Percentiles rank a stretch among this genome's conserved stretches.
These are phyloP conservation scores for Phyllostomus hastatus DNA, from an alignment of 2,113 vertebrate genomes.

Conservation along the genomic window DNA sequence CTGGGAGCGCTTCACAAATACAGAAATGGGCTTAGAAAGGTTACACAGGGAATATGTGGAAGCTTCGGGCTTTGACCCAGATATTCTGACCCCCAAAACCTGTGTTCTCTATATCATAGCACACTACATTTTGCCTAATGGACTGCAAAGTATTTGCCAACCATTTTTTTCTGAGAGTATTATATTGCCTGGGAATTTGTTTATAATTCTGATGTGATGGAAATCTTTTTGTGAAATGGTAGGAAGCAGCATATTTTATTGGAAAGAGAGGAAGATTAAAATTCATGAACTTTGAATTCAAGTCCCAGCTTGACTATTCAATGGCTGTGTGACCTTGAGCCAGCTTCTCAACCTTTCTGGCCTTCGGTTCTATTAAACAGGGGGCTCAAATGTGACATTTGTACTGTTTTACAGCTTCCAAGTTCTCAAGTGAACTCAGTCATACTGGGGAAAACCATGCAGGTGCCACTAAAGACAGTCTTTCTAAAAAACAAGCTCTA, in stretches of 20 bases:
- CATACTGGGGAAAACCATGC: not conserved
- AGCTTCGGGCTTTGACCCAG: not conserved
- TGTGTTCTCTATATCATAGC: not conserved
- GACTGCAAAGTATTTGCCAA: not conserved
- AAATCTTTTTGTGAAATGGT: not conserved
- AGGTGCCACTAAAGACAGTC: not conserved
- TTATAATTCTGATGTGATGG: not conserved
- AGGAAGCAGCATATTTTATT: not conserved
- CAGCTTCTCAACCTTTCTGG: not conserved
- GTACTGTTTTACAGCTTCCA: not conserved
- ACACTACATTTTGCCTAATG: not conserved
- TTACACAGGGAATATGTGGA: not conserved
- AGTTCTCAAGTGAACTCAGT: not conserved
- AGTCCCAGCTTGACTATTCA: not conserved
- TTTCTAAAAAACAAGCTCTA: not conserved
- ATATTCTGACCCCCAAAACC: not conserved
- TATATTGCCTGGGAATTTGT: not conserved
- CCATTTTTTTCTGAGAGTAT: not conserved
- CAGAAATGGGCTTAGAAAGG: not conserved
- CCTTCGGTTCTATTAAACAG: not conserved
- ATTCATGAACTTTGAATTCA: not conserved
- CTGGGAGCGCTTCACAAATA: not conserved
- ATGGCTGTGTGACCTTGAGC: not conserved
- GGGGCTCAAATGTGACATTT: not conserved
- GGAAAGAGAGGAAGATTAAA: not conserved